Evolutionary conservation across 2,113 vertebrate species (phyloP).

Genomic region (Pavo muticus): DNA sequence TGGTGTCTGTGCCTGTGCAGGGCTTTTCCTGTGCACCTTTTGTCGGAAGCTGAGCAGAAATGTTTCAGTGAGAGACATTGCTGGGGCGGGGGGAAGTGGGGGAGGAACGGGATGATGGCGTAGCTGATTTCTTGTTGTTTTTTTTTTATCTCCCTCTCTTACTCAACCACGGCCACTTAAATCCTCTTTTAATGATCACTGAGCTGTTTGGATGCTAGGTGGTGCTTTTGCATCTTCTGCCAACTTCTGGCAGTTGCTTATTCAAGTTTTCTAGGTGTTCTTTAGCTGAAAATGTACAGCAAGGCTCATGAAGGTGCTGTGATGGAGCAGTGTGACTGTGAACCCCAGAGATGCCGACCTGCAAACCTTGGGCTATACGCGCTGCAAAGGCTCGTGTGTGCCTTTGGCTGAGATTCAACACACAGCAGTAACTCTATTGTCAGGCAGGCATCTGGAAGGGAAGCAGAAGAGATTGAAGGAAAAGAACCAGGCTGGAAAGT

Average conservation of each 20-base stretch:
- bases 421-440: neutral
- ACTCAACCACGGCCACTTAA: neutral
- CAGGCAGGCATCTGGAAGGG: neutral
- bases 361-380: accelerated
- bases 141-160: neutral
- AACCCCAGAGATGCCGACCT: neutral
- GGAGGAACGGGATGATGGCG: neutral
- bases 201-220: neutral
- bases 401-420: neutral
- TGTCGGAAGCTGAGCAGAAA: neutral
- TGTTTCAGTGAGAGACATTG: neutral
- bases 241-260: neutral
- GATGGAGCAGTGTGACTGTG: neutral
- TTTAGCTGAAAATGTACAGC: neutral
- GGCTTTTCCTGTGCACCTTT: neutral
- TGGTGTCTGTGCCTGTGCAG: neutral
- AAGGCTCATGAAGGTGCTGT: accelerated
- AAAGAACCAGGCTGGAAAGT: neutral
- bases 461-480: neutral
- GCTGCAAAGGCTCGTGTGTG: neutral
- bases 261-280: neutral
- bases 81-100: accelerated
- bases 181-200: neutral
- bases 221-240: neutral
- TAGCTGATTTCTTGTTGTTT: neutral